Percentiles rank a stretch among this genome's conserved stretches.
phyloP scores from a whole-genome alignment of 2,113 vertebrate genomes.

The Elachura formosa region DNA sequence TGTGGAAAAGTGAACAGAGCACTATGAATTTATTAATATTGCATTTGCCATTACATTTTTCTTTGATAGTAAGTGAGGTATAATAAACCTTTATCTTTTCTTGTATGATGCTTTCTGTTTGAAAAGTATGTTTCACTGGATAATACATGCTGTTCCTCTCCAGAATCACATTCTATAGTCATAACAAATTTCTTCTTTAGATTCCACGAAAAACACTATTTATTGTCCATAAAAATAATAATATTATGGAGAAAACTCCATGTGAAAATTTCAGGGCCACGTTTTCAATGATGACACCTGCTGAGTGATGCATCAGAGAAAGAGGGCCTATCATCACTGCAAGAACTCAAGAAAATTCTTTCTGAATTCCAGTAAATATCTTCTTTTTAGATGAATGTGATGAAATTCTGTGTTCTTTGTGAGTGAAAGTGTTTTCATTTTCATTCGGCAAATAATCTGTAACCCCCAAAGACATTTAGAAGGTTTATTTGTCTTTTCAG shows the following conservation, averaged over 20 bases:
- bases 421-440: constrained; percentile 1
- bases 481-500: background rate
- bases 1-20: background rate
- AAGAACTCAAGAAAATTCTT: constrained; percentile 17
- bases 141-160: background rate
- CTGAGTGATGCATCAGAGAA: background rate
- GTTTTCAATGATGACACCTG: background rate
- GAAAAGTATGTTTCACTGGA: background rate
- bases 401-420: constrained; percentile 12
- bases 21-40: constrained; percentile 6
- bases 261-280: background rate
- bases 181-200: background rate
- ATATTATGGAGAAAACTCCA: background rate
- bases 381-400: constrained; percentile 1
- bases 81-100: constrained; percentile 56
- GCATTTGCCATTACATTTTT: constrained; percentile 4
- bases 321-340: background rate
- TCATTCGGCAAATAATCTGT: background rate
- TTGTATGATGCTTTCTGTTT: background rate
- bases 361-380: constrained; percentile 2
- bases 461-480: background rate
- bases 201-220: background rate
- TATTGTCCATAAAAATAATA: background rate
- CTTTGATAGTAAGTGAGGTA: background rate
- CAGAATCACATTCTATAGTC: background rate